Percentiles rank a stretch among this genome's conserved stretches.
Evolutionary conservation across 2,797 vertebrate genomes (phyloP).

Genomic region (Onychomys torridus): DNA sequence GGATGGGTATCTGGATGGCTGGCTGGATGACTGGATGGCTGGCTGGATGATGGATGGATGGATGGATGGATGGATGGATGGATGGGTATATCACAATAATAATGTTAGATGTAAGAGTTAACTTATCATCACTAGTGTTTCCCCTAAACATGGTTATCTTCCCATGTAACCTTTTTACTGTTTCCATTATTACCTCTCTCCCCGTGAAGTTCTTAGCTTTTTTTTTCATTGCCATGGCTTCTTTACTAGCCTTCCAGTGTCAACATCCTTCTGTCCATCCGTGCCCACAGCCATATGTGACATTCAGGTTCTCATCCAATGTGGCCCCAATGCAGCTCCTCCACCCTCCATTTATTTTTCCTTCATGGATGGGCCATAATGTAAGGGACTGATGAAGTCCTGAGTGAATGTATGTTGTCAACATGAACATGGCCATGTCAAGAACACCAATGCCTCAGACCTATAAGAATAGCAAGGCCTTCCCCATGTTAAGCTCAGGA

Average conservation of each 20-base stretch:
- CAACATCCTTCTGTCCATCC: not conserved
- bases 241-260: not conserved
- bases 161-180: not conserved
- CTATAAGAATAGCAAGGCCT: not conserved
- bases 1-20: not conserved
- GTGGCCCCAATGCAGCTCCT: not conserved
- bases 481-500: not conserved
- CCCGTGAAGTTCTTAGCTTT: not conserved
- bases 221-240: not conserved
- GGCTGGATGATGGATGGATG: not conserved
- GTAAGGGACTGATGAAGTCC: not conserved
- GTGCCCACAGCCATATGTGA: not conserved
- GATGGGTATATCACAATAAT: not conserved
- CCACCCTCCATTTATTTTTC: not conserved
- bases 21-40: not conserved
- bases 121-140: not conserved
- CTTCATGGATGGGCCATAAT: not conserved
- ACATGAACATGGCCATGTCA: not conserved
- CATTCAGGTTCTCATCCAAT: not conserved
- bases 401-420: not conserved
- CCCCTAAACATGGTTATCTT: not conserved
- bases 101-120: not conserved
- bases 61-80: not conserved
- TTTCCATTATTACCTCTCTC: not conserved
- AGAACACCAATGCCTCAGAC: not conserved